phyloP scores from a whole-genome alignment of 1,140 invertebrate genomes.

The Teleopsis dalmanni region DNA sequence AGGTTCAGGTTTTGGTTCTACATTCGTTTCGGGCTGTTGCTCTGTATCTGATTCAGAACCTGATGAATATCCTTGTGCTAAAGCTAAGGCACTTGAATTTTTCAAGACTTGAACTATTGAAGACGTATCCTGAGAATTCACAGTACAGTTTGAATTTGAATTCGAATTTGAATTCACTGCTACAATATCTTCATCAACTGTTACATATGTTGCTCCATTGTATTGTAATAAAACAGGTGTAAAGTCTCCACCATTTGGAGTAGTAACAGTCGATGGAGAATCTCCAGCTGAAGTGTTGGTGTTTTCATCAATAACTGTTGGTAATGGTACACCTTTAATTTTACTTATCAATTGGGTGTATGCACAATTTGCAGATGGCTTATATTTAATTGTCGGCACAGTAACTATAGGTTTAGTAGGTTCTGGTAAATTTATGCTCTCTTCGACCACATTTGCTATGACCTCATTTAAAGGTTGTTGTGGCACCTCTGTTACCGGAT shows the following conservation, averaged over 20 bases:
- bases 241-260: conserved; percentile 25
- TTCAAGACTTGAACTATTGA: conserved; percentile 34
- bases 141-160: background rate
- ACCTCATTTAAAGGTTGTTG: conserved; percentile 24
- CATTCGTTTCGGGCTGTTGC: conserved; percentile 14
- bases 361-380: conserved; percentile 72
- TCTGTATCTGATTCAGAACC: conserved; percentile 46
- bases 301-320: conserved; percentile 28
- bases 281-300: conserved; percentile 12
- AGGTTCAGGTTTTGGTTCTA: conserved; percentile 17
- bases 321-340: conserved; percentile 63
- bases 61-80: conserved; percentile 53
- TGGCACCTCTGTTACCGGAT: conserved; percentile 47
- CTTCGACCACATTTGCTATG: conserved; percentile 17
- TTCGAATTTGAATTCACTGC: conserved; percentile 8
- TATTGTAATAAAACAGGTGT: conserved; percentile 35
- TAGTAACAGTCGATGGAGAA: conserved; percentile 29
- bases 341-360: conserved; percentile 78
- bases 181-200: conserved; percentile 6
- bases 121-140: conserved; percentile 14
- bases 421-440: no score
- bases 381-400: conserved; percentile 56
- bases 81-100: conserved; percentile 48
- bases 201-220: conserved; percentile 31
- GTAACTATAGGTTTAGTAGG: conserved; percentile 25